A percentile compares a stretch with the other conserved stretches of the same genome.
Conservation (phyloP, 2,797 vertebrate species). For the Sternarchorhynchus goeldii region DNA sequence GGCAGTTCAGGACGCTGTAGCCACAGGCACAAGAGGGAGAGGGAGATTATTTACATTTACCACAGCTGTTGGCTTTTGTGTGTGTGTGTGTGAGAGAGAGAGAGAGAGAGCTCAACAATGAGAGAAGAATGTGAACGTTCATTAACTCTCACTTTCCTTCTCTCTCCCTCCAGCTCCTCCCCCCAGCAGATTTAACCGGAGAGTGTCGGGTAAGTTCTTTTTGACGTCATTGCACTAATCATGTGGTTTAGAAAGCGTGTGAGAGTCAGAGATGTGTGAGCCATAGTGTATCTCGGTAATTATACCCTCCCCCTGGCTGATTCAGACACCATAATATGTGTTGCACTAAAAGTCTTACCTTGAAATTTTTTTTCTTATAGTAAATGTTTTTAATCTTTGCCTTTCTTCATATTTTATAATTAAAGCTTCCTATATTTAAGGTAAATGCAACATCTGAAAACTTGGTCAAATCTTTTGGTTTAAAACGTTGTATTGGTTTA, state of each 20-base stretch:
- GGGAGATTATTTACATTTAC: slow-evolving; percentile 39
- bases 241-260: slow-evolving; percentile 58
- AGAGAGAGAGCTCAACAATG: too few species aligned
- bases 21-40: slow-evolving; percentile 42
- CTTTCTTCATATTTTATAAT: slow-evolving; percentile 1
- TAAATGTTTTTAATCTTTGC: slow-evolving; percentile 1
- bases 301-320: slow-evolving; percentile 19
- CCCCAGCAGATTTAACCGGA: slow-evolving; percentile 89
- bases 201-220: slow-evolving; percentile 90
- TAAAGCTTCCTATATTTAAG: background rate
- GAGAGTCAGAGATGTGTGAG: slow-evolving; percentile 44
- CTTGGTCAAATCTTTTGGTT: background rate
- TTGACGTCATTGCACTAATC: slow-evolving; percentile 70
- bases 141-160: slow-evolving; percentile 44
- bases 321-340: slow-evolving; percentile 22
- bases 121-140: slow-evolving; percentile 48
- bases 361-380: slow-evolving; percentile 27
- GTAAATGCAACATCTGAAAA: slow-evolving; percentile 37
- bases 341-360: slow-evolving; percentile 16
- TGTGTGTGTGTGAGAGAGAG: slow-evolving; percentile 33
- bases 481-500: too few species aligned
- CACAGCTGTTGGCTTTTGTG: slow-evolving; percentile 29
- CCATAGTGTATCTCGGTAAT: slow-evolving; percentile 47
- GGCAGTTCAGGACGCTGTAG: slow-evolving; percentile 47
- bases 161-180: slow-evolving; percentile 79